phyloP scores from a whole-genome alignment of 2,797 vertebrate genomes.

The Thalassophryne amazonica region DNA sequence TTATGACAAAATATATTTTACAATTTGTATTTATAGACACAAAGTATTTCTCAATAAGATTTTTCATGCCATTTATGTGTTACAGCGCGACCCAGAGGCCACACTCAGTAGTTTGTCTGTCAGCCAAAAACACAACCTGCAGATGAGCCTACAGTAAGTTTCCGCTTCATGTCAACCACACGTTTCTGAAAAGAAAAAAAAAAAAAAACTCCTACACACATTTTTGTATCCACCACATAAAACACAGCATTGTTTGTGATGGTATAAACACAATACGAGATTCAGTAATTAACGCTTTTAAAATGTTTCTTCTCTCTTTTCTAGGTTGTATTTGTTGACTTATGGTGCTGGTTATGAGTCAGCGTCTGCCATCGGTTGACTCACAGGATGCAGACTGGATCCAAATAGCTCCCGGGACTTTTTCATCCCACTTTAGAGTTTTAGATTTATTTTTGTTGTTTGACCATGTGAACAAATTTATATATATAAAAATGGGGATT shows the following conservation, averaged over 20 bases:
- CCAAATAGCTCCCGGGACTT: conserved; percentile 30
- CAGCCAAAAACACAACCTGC: conserved; percentile 13
- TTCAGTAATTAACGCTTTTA: conserved; percentile 9
- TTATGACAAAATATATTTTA: no score
- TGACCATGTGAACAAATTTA: conserved; percentile 10
- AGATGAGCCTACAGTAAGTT: conserved; percentile 15
- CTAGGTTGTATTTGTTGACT: conserved; percentile 18
- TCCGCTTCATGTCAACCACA: not conserved
- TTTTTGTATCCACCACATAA: not conserved
- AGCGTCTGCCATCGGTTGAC: conserved; percentile 43
- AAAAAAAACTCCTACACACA: not conserved
- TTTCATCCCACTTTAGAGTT: conserved; percentile 32
- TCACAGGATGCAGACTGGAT: conserved; percentile 32
- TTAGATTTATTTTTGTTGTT: not conserved
- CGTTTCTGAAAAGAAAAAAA: no score
- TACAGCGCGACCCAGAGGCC: conserved; percentile 8
- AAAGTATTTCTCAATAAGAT: not conserved
- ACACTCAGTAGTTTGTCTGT: conserved; percentile 6
- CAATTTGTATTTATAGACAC: no score
- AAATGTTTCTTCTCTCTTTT: not conserved
- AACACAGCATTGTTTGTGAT: no score
- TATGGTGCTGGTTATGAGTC: conserved; percentile 37
- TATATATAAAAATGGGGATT: conserved; percentile 9
- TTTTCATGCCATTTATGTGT: not conserved
- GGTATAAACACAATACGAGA: no score